phyloP scores from a whole-genome alignment of 2,888 invertebrate species.

The Aspidiotus destructor region DNA sequence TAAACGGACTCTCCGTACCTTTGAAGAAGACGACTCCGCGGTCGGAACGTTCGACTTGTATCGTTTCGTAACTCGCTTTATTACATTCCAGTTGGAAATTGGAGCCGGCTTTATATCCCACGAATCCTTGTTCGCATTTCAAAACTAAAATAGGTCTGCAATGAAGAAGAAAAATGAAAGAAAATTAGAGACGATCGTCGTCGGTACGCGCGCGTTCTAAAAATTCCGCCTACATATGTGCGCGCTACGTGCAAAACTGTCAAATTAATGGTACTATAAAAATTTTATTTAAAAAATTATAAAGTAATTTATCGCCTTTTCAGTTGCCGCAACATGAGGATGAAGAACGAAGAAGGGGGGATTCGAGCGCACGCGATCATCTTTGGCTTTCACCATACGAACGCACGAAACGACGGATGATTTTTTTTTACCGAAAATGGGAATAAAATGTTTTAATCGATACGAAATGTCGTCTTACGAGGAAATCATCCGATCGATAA shows the following conservation, averaged over 20 bases:
- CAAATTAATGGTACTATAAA: too few species aligned
- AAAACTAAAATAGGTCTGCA: slow-evolving; percentile 79
- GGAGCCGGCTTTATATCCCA: slow-evolving; percentile 74
- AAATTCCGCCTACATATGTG: too few species aligned
- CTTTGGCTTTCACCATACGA: not conserved
- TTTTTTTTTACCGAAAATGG: not conserved
- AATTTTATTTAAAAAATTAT: too few species aligned
- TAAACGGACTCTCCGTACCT: slow-evolving; percentile 49
- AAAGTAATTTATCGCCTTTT: too few species aligned
- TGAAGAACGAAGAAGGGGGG: too few species aligned
- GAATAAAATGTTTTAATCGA: not conserved
- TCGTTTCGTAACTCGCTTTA: slow-evolving; percentile 88
- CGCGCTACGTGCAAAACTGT: too few species aligned
- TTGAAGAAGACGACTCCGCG: slow-evolving; percentile 85
- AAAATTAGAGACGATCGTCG: not conserved
- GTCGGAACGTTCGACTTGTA: slow-evolving; percentile 78
- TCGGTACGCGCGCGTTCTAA: too few species aligned
- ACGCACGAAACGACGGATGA: not conserved
- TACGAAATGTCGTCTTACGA: not conserved
- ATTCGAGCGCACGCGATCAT: too few species aligned
- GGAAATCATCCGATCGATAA: not conserved
- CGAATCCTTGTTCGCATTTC: slow-evolving; percentile 92
- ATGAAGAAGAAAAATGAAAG: slow-evolving; percentile 34
- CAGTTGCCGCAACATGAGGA: too few species aligned
- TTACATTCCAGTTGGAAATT: slow-evolving; percentile 74